A percentile compares a stretch with the other conserved stretches of the same genome.
Conservation (phyloP, 2,888 invertebrate genomes). For the Volucella bombylans region DNA sequence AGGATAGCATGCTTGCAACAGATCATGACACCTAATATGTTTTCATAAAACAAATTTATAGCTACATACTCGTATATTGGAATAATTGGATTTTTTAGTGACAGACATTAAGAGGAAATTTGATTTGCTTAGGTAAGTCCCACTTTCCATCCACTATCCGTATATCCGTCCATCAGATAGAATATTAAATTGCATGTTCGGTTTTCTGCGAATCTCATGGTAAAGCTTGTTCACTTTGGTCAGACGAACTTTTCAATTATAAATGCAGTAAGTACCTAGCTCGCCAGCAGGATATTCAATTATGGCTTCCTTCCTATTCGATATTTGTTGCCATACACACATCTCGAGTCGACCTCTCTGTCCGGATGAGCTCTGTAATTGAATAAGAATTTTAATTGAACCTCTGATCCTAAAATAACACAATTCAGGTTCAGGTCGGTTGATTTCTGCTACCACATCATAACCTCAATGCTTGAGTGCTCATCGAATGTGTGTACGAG, state of each 20-base stretch:
- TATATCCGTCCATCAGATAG: no score
- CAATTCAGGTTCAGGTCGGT: constrained; percentile 61
- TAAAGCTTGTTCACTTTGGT: constrained; percentile 15
- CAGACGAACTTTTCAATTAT: constrained; percentile 68
- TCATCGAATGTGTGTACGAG: not conserved
- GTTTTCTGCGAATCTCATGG: no score
- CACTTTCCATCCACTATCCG: no score
- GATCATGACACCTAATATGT: no score
- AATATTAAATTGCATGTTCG: no score
- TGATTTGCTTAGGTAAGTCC: no score
- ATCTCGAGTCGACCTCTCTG: constrained; percentile 48
- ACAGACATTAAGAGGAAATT: no score
- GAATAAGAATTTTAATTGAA: constrained; percentile 71
- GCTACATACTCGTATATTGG: no score
- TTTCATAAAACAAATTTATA: no score
- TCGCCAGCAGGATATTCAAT: constrained; percentile 67
- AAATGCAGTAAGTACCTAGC: constrained; percentile 59
- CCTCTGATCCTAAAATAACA: constrained; percentile 69
- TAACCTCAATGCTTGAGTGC: constrained; percentile 25
- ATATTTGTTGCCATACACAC: constrained; percentile 46
- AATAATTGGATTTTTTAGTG: no score
- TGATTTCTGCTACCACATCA: constrained; percentile 32
- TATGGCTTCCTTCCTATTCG: constrained; percentile 57
- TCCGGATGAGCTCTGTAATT: constrained; percentile 66
- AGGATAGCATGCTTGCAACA: no score